Evolutionary conservation across 2,797 vertebrate genomes (phyloP), one percentile per base, ranked within the genome.

Genomic region (Aeoliscus strigatus): DNA sequence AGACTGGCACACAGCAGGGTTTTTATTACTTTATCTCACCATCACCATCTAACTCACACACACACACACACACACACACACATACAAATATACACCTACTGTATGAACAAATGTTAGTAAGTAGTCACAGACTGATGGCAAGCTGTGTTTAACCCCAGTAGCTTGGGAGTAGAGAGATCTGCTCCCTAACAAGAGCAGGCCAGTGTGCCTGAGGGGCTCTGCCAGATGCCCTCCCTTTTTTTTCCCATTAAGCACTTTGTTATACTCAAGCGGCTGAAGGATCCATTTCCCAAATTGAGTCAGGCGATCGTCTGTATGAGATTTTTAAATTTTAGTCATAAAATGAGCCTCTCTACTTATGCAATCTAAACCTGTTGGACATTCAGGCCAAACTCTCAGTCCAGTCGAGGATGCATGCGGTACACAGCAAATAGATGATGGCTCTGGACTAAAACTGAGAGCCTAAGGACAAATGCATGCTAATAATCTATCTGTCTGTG

Each of bases 1-100:
- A 74, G 79, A 77, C 73, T 72, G 66, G 61, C 61, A 71, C 75
- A 2, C 80, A 79, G 79, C 69, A 55, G 66, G 73, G 65, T 34
- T 78, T 66, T 60, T 79, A 80, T 81, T 80, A 58, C 80, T 75
- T 67, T 75, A 82, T 80, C 79, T 74, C 72, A 61, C 43, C 60
- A 74, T 80, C 77, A 46, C 60, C 44, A 23, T 27, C 44, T 51
- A 39, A 27, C 39, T 29, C 38, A 69, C 60, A 60, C 59, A 42
- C 57, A 62, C 66, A 58, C 47, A 53, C 51, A 41, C 51, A 50
- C 49, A 21, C 18, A 21, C 18, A 21, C 18, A 21, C 18, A 21
- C 18, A 21, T 6, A 21, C 18, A 55, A 51, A 74, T 51, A 73
- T 41, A 68, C 72, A 72, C 75, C 70, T 74, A 62, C 53, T 56